Evolutionary conservation across 2,113 vertebrate genomes (phyloP), one percentile per base, ranked within the genome.

Genomic region (Urocynchramus pylzowi): DNA sequence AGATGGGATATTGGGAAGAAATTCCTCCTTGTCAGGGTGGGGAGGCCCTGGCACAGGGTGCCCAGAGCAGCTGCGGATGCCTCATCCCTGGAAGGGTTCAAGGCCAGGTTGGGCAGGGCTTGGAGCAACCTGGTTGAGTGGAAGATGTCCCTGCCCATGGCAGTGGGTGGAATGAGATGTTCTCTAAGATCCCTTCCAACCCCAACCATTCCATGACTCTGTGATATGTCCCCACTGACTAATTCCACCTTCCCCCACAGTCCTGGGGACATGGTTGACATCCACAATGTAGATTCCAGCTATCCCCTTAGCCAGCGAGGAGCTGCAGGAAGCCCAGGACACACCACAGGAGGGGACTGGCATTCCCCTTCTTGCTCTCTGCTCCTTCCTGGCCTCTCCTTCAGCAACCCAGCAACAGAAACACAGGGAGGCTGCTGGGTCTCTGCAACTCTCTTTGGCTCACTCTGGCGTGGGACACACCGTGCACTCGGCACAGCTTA

Each of bases 381-480:
- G 37, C n/a, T 84, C 39, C 52, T 35, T 24, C 56, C 2, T 2
- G 26, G 20, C 30, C 41, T 13, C 37, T 67, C 21, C 63, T 41
- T 60, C 73, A 47, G 33, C 37, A 64, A 15, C 22, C 50, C 65
- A 70, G 35, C 0, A 0, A 22, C n/a, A 35, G 54, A 49, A 67
- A 33, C 67, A 50, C 3, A 1, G 54, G 26, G 49, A 33, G 17
- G 53, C 47, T 90, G 24, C 68, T 44, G 77, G n/a, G 16, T 44
- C 41, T 69, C 71, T 67, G 71, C 56, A 87, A 56, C 31, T 54
- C 28, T 27, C 23, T 53, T n/a, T n/a, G 33, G 60, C 22, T 41
- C 85, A 14, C 2, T 56, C 59, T 54, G 31, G 31, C 0, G 0
- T 30, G 22, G 53, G 57, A 63, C 17, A 27, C 0, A 1, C n/a